Conservation (phyloP, 1,140 invertebrate genomes). For the Melitaea cinxia region DNA sequence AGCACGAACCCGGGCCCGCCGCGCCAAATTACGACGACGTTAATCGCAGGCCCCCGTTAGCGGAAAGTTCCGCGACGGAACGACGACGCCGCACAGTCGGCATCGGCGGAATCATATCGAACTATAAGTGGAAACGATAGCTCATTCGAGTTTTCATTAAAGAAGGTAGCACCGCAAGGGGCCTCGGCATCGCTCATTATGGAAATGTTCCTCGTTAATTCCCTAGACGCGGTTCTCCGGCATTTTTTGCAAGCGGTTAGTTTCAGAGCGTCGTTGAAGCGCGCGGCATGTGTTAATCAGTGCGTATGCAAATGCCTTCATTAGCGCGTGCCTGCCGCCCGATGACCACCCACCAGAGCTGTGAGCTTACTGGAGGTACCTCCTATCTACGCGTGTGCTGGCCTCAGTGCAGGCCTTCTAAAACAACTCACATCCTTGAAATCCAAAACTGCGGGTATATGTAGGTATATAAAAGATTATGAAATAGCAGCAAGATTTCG, state of each 20-base stretch:
- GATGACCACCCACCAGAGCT: conserved; percentile 8
- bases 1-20: conserved; percentile 14
- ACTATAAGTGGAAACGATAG: conserved; percentile 12
- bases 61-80: background rate
- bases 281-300: conserved; percentile 15
- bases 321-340: conserved; percentile 11
- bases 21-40: conserved; percentile 11
- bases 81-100: background rate
- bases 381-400: background rate
- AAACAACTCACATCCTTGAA: background rate
- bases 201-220: conserved; percentile 15
- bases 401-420: background rate
- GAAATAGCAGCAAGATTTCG: background rate
- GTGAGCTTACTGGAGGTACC: background rate
- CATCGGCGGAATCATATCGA: background rate
- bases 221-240: conserved; percentile 6
- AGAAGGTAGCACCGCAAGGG: conserved; percentile 8
- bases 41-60: background rate
- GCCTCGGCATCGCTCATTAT: conserved; percentile 12
- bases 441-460: background rate
- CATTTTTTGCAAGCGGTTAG: conserved; percentile 17
- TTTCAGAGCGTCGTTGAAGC: background rate
- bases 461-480: background rate
- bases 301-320: conserved; percentile 26
- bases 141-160: conserved; percentile 19